These are phyloP conservation scores for Branchellion lobata DNA, from an alignment of 2,888 invertebrate genomes.

Conservation along the genomic window DNA sequence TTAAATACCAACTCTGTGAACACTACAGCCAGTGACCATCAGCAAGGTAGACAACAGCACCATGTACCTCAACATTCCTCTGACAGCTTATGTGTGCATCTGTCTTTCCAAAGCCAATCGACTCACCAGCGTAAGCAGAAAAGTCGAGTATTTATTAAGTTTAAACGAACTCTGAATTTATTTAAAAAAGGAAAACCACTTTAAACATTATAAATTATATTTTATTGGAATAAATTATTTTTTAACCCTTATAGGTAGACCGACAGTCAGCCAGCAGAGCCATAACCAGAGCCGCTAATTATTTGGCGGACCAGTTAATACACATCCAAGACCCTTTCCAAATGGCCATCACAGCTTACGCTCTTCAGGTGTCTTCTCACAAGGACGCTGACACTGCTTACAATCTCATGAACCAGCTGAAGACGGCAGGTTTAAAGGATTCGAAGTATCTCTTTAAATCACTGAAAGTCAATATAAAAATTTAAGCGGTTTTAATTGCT, in stretches of 20 bases:
- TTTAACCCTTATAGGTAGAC: too few species aligned
- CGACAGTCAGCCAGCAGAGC: constrained; percentile 53
- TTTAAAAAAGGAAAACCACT: too few species aligned
- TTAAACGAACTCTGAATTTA: too few species aligned
- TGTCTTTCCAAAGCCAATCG: constrained; percentile 46
- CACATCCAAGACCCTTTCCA: constrained; percentile 72
- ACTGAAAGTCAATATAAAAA: too few species aligned
- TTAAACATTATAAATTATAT: too few species aligned
- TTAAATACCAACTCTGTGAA: too few species aligned
- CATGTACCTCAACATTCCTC: constrained; percentile 49
- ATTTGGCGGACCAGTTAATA: constrained; percentile 53
- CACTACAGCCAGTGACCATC: constrained; percentile 47
- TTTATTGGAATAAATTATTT: too few species aligned
- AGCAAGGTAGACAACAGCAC: constrained; percentile 41
- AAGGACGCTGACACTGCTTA: constrained; percentile 49
- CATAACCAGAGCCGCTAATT: constrained; percentile 54
- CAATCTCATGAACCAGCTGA: constrained; percentile 48
- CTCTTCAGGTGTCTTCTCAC: constrained; percentile 65
- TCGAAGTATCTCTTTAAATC: too few species aligned
- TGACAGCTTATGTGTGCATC: constrained; percentile 52
- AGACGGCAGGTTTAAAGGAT: constrained; percentile 1
- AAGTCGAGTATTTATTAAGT: too few species aligned
- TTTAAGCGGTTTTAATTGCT: too few species aligned
- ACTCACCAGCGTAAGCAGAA: constrained; percentile 52
- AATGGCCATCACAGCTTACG: constrained; percentile 84